A percentile compares a stretch with the other conserved stretches of the same genome.
Evolutionary conservation across 2,113 vertebrate species (phyloP).

Genomic region (Plectropomus leopardus): DNA sequence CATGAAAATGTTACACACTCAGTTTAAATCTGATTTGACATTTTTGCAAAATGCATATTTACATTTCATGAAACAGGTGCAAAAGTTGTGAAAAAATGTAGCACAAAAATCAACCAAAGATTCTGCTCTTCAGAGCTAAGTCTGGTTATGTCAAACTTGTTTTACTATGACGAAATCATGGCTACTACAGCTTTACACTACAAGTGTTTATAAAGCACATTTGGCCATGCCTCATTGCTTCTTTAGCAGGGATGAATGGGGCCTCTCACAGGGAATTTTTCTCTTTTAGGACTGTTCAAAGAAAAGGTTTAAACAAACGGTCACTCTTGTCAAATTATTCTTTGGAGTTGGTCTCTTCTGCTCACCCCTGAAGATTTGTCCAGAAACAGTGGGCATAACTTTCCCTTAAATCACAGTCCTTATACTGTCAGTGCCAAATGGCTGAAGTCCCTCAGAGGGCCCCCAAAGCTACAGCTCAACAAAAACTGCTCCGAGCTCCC

Average conservation of each 20-base stretch:
- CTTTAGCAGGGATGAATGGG: conserved; percentile 21
- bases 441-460: conserved; percentile 46
- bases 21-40: not conserved
- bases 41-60: not conserved
- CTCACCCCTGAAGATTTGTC: conserved; percentile 40
- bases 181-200: conserved; percentile 6
- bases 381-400: conserved; percentile 25
- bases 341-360: conserved; percentile 29
- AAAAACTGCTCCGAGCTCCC: conserved; percentile 38
- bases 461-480: conserved; percentile 48
- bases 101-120: not conserved
- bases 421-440: conserved; percentile 44
- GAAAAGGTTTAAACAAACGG: conserved; percentile 35
- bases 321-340: conserved; percentile 35
- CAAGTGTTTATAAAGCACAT: conserved; percentile 7
- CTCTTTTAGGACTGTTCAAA: conserved; percentile 20
- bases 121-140: not conserved
- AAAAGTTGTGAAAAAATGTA: not conserved
- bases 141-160: not conserved
- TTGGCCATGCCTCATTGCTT: conserved; percentile 26
- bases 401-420: conserved; percentile 44
- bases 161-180: not conserved
- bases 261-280: conserved; percentile 25
- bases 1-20: not conserved
- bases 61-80: not conserved